Evolutionary conservation across 2,797 vertebrate species (phyloP).

Genomic region (Astyanax mexicanus): DNA sequence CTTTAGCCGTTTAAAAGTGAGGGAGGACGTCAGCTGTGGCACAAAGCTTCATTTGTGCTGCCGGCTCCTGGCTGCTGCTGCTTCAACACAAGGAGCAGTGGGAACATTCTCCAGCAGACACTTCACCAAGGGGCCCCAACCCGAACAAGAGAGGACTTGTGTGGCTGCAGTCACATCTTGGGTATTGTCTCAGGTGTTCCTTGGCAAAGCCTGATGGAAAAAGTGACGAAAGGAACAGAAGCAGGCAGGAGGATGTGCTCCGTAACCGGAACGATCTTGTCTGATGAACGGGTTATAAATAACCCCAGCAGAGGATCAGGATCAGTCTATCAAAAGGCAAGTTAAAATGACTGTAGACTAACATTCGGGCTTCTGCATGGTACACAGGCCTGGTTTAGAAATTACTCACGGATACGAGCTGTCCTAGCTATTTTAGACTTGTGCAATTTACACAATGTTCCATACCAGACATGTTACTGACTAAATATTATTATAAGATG

Average conservation of each 20-base stretch:
- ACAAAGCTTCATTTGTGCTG: conserved; percentile 38
- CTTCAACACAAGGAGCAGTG: conserved; percentile 12
- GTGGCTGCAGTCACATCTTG: conserved; percentile 50
- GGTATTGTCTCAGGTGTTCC: conserved; percentile 69
- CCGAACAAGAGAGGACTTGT: conserved; percentile 68
- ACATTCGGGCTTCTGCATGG: neutral
- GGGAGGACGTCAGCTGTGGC: neutral
- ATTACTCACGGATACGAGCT: neutral
- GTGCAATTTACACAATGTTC: neutral
- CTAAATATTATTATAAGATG: too few species aligned
- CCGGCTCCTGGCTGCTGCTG: neutral
- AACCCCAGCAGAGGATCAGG: neutral
- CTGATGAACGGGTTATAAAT: neutral
- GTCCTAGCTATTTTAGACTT: neutral
- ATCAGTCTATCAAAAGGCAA: neutral
- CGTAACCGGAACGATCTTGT: neutral
- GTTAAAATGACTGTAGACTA: too few species aligned
- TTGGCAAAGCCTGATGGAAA: conserved; percentile 70
- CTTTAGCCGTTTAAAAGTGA: neutral
- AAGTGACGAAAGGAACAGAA: conserved; percentile 52
- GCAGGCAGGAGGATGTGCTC: conserved; percentile 11
- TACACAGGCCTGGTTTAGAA: neutral
- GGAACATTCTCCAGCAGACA: conserved; percentile 36
- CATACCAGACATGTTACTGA: neutral
- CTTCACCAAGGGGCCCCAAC: conserved; percentile 40